These are phyloP conservation scores for Musca domestica DNA, from an alignment of 1,140 invertebrate genomes.

Conservation along the genomic window DNA sequence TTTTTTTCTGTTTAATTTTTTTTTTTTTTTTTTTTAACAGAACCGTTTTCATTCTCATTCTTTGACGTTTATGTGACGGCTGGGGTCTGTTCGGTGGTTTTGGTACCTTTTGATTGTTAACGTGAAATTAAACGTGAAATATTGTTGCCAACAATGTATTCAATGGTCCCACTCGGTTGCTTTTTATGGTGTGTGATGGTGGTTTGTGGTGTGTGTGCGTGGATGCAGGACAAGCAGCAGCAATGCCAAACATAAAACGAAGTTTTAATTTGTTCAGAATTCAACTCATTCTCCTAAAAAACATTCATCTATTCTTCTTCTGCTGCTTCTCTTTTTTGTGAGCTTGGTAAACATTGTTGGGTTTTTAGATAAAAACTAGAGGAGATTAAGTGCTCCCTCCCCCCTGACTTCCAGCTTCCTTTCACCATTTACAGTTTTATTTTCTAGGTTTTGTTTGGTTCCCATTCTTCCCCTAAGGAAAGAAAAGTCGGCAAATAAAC, in stretches of 20 bases:
- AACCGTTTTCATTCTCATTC: too few species aligned
- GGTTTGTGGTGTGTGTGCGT: background rate
- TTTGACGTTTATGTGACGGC: too few species aligned
- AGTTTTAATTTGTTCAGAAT: constrained; percentile 19
- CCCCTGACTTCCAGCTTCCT: too few species aligned
- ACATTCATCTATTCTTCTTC: background rate
- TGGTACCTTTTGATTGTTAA: constrained; percentile 11
- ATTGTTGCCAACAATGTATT: constrained; percentile 22
- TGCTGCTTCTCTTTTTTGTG: background rate
- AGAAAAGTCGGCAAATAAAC: too few species aligned
- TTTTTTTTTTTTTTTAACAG: too few species aligned
- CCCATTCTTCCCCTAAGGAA: too few species aligned
- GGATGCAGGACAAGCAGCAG: background rate
- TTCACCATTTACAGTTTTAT: too few species aligned
- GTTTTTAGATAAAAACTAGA: background rate
- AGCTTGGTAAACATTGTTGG: background rate
- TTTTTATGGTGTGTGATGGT: background rate
- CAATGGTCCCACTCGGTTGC: background rate
- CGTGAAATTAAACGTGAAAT: constrained; percentile 22
- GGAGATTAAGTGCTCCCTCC: background rate
- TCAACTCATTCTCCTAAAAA: background rate
- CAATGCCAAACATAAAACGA: constrained; percentile 2
- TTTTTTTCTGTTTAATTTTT: too few species aligned
- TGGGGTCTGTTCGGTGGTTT: too few species aligned
- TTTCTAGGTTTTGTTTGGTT: too few species aligned